Evolutionary conservation across 2,888 invertebrate species (phyloP), one percentile per base, ranked within the genome.

Genomic region (Drosophila rubida): DNA sequence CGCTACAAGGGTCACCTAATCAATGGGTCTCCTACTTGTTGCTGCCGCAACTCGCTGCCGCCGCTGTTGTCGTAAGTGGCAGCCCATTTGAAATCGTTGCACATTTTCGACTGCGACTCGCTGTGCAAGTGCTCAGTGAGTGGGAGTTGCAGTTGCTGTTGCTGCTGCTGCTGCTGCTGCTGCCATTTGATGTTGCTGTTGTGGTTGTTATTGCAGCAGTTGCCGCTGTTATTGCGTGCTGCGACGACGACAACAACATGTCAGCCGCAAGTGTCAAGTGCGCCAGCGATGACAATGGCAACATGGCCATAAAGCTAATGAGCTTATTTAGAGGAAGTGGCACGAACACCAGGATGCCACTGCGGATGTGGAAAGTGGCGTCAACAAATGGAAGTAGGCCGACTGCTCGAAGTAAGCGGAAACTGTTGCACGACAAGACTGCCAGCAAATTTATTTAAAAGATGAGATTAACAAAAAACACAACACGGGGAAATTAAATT

Each of bases 1-100:
- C 80, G 76, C 86, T 80, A 83, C 82, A 82, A 82, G 82, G 86
- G 82, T 82, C 86, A 82, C 83, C 86, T 83, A 82, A 82, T 82
- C 82, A 82, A 82, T 85, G 82, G 75, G 82, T 65, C 61, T 73
- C 55, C 44, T 41, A 64, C 41, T 48, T 22, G 80, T 61, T 78
- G 80, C 69, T 49, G 83, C 77, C 6, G 25, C 25, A 25, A 25
- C 25, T 54, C 55, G 45, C 22, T 58, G 37, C 54, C 32, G 57
- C 51, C 59, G 59, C 60, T 66, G 63, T 66, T 66, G 64, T 64
- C 51, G 66, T 80, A 75, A 78, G 83, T 82, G 75, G 82, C 54
- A 68, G 73, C 73, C 81, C 53, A 69, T 83, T 81, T 80, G 70
- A 78, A 84, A 81, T 73, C 65, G 83, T 78, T 78, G 79, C 86